Base-by-base conservation (phyloP, 2,797 vertebrate genomes). In the Chiroxiphia lanceolata region DNA sequence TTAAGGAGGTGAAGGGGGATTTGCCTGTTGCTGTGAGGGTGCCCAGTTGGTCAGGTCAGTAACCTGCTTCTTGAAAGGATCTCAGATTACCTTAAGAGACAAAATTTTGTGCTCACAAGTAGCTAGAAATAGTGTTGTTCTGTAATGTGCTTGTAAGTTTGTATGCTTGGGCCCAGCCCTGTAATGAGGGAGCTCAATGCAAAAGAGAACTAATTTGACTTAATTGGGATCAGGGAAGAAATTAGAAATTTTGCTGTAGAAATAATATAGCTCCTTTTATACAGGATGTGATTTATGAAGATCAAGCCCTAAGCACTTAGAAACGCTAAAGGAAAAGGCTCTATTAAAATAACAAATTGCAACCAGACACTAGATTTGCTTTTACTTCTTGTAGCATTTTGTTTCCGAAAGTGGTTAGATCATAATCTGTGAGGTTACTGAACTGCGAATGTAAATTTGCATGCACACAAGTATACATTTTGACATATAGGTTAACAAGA, bases 401-500 rank as follows among this genome's bases (percentile, higher is more conserved):
- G 53, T 83, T 95, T 95, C 85, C 74, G 54, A 17, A 93, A 97
- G 91, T 83, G 79, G 76, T 91, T 87, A 87, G 90, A 94, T 94
- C 88, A 69, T 94, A 83, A 96, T 93, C 93, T 90, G 71, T 68
- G 63, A 89, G 74, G 91, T 94, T 97, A 81, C 61, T 92, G 91
- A 94, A 85, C 88, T 74, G 83, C 81, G 89, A 89, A 94, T 89
- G 75, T 92, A 93, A 93, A 95, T 93, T 94, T 95, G 69, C 84
- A 19, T 48, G 47, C 88, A 69, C 79, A 83, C 71, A 79, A 96
- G 91, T 95, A 96, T 96, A 89, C 53, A 38, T 97, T 95, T 92
- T 96, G 95, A 96, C 97, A 96, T 81, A 76, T 42, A 95, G 94
- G 92, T 96, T 97, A 97, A 96, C 95, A 96, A 92, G 95, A 97